Conservation (phyloP, 2,113 vertebrate species). For the Esox niger region DNA sequence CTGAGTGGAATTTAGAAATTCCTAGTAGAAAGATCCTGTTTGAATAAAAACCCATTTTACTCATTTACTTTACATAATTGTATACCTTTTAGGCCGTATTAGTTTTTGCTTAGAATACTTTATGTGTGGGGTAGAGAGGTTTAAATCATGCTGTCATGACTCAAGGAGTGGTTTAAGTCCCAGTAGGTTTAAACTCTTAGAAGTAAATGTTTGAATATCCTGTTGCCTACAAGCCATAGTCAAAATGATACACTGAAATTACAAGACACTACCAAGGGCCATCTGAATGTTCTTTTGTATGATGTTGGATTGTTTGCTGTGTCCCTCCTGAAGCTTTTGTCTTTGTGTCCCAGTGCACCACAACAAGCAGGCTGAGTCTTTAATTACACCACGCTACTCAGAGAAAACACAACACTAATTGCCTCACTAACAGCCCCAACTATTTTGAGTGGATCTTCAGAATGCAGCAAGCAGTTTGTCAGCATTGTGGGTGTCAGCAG, state of each 20-base stretch:
- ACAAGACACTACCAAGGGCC: neutral
- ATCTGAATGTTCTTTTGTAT: neutral
- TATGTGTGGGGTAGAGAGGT: neutral
- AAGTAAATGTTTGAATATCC: neutral
- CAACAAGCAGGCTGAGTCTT: constrained; percentile 22
- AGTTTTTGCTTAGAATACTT: neutral
- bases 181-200: neutral
- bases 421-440: constrained; percentile 3
- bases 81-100: neutral
- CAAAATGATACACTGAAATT: neutral
- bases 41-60: too few species aligned
- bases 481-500: neutral
- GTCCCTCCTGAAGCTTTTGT: neutral
- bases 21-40: too few species aligned
- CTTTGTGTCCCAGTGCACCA: constrained; percentile 4
- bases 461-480: neutral
- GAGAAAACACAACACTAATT: neutral
- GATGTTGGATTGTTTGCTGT: neutral
- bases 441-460: neutral
- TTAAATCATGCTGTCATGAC: too few species aligned
- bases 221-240: neutral
- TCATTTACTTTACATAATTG: too few species aligned
- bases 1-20: too few species aligned
- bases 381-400: constrained; percentile 22
- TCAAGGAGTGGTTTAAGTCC: neutral